These are phyloP conservation scores for Corythoichthys intestinalis DNA, from an alignment of 2,113 vertebrate genomes.

Conservation along the genomic window DNA sequence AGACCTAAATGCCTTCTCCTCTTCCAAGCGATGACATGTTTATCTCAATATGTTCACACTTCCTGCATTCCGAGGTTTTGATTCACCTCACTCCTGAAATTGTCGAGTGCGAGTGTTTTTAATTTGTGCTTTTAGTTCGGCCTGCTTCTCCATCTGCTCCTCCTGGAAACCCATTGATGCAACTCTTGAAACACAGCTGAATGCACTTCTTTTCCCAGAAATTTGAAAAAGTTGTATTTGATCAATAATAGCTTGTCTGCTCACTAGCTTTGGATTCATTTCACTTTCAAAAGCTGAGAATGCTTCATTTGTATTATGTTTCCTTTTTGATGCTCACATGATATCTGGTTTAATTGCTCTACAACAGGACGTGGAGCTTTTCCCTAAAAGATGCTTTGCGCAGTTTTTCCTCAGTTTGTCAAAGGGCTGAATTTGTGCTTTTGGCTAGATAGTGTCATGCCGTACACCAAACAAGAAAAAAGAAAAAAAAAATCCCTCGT, in stretches of 20 bases:
- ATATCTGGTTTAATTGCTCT: slow-evolving; percentile 27
- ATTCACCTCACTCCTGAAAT: slow-evolving; percentile 10
- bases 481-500: not conserved
- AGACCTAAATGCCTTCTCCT: slow-evolving; percentile 64
- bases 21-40: slow-evolving; percentile 45
- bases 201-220: slow-evolving; percentile 60
- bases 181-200: slow-evolving; percentile 52
- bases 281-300: slow-evolving; percentile 35
- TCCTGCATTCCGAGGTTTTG: not conserved
- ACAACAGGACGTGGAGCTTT: slow-evolving; percentile 28
- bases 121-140: slow-evolving; percentile 32
- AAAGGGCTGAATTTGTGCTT: slow-evolving; percentile 35
- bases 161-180: slow-evolving; percentile 26
- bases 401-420: slow-evolving; percentile 47
- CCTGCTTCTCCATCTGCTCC: slow-evolving; percentile 25
- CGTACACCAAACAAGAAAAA: slow-evolving; percentile 35
- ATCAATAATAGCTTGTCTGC: not conserved
- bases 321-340: slow-evolving; percentile 45
- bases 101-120: slow-evolving; percentile 37
- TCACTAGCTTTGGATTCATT: slow-evolving; percentile 38
- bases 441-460: slow-evolving; percentile 49
- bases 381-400: slow-evolving; percentile 46
- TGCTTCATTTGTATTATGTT: slow-evolving; percentile 40
- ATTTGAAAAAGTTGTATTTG: slow-evolving; percentile 35
- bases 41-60: slow-evolving; percentile 11